Conservation (phyloP, 2,888 invertebrate genomes). For the Andrena camellia region DNA sequence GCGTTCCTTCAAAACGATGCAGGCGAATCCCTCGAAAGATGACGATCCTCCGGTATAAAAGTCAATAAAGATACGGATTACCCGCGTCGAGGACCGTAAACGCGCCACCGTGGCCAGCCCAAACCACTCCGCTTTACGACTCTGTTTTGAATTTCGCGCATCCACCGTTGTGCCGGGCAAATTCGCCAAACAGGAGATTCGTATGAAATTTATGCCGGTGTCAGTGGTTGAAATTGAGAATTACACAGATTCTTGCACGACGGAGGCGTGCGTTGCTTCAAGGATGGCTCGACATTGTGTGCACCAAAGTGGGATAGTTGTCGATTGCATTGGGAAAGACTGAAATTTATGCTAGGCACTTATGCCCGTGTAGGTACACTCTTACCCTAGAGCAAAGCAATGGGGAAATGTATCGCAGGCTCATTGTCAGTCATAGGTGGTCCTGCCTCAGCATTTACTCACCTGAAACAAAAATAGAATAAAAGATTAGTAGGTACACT, state of each 20-base stretch:
- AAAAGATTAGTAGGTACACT: constrained; percentile 38
- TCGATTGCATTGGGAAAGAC: not conserved
- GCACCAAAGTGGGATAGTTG: not conserved
- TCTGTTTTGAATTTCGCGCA: constrained; percentile 73
- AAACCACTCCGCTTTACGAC: constrained; percentile 74
- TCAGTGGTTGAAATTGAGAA: constrained; percentile 29
- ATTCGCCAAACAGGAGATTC: not conserved
- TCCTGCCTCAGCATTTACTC: constrained; percentile 39
- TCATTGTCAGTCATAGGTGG: not conserved
- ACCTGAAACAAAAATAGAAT: constrained; percentile 63
- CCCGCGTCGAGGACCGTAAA: constrained; percentile 70
- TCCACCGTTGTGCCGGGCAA: constrained; percentile 14
- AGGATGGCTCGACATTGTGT: not conserved
- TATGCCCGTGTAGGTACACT: not conserved
- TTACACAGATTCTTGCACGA: constrained; percentile 15
- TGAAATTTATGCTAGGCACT: not conserved
- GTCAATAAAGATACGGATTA: constrained; percentile 81
- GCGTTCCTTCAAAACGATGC: constrained; percentile 19
- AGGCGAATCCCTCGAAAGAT: constrained; percentile 63
- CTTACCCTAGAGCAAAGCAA: not conserved
- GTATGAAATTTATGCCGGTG: constrained; percentile 16
- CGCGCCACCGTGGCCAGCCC: constrained; percentile 51
- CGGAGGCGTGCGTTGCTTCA: not conserved
- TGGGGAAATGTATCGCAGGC: not conserved
- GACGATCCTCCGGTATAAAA: constrained; percentile 71